A percentile compares a stretch with the other conserved stretches of the same genome.
These are phyloP conservation scores for Sinohyriopsis cumingii DNA, from an alignment of 2,888 invertebrate genomes.

Conservation along the genomic window DNA sequence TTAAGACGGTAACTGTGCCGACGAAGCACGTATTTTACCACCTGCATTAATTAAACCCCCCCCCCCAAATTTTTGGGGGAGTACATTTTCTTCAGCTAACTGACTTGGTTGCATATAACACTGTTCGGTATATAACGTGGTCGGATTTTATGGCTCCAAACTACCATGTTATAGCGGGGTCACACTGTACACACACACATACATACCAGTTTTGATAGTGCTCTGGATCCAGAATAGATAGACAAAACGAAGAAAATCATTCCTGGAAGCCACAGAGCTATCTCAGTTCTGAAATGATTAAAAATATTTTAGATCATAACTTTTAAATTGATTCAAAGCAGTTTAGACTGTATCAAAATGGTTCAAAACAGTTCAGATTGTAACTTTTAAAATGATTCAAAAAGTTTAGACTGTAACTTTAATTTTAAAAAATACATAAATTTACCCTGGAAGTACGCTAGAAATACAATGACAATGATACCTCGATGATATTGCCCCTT, in stretches of 20 bases:
- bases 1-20: neutral
- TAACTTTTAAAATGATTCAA: neutral
- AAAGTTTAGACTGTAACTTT: neutral
- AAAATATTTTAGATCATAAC: neutral
- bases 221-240: constrained; percentile 63
- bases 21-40: too few species aligned
- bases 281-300: constrained; percentile 30
- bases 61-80: too few species aligned
- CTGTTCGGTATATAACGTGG: too few species aligned
- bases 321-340: neutral
- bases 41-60: too few species aligned
- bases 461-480: too few species aligned
- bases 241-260: constrained; percentile 60
- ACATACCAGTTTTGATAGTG: constrained; percentile 56
- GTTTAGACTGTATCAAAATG: too few species aligned
- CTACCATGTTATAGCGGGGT: too few species aligned
- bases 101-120: too few species aligned
- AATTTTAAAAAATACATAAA: neutral
- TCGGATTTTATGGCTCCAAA: too few species aligned
- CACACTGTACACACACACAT: too few species aligned
- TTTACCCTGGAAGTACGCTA: neutral
- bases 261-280: constrained; percentile 58
- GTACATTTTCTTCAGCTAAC: too few species aligned
- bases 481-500: neutral
- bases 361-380: too few species aligned